These are phyloP conservation scores for Acrossocheilus fasciatus DNA, from an alignment of 2,797 vertebrate genomes.

Conservation along the genomic window DNA sequence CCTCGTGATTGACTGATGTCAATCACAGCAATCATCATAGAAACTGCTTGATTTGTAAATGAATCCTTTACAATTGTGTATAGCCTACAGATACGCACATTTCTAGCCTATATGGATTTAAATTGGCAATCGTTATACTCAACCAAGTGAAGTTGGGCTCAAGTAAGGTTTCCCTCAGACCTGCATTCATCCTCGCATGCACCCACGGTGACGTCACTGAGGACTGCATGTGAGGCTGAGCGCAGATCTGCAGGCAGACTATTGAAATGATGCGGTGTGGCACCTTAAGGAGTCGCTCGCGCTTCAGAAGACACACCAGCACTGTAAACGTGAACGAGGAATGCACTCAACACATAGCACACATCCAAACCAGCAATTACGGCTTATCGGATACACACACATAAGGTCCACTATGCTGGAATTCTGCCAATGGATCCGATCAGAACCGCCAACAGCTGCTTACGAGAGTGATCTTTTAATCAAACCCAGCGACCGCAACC, in stretches of 20 bases:
- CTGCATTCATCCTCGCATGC: constrained; percentile 67
- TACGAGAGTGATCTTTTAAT: neutral
- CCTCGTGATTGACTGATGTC: constrained; percentile 75
- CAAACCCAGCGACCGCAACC: neutral
- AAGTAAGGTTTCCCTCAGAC: neutral
- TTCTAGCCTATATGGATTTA: neutral
- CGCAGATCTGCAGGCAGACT: constrained; percentile 38
- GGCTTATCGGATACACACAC: constrained; percentile 29
- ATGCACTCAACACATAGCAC: constrained; percentile 54
- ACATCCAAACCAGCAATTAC: constrained; percentile 33
- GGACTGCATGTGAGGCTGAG: constrained; percentile 19
- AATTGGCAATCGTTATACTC: neutral
- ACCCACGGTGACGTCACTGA: constrained; percentile 49
- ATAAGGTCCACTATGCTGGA: constrained; percentile 29
- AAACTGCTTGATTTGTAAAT: neutral
- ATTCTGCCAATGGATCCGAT: constrained; percentile 37
- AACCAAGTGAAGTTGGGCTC: neutral
- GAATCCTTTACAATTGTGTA: neutral
- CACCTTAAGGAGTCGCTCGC: constrained; percentile 82
- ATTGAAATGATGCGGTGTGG: constrained; percentile 64
- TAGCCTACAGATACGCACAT: neutral
- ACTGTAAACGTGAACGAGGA: constrained; percentile 68
- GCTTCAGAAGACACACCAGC: constrained; percentile 75
- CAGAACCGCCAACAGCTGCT: constrained; percentile 30
- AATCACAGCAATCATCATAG: constrained; percentile 68